Conservation (phyloP, 2,888 invertebrate species). For the Microplitis manilae region DNA sequence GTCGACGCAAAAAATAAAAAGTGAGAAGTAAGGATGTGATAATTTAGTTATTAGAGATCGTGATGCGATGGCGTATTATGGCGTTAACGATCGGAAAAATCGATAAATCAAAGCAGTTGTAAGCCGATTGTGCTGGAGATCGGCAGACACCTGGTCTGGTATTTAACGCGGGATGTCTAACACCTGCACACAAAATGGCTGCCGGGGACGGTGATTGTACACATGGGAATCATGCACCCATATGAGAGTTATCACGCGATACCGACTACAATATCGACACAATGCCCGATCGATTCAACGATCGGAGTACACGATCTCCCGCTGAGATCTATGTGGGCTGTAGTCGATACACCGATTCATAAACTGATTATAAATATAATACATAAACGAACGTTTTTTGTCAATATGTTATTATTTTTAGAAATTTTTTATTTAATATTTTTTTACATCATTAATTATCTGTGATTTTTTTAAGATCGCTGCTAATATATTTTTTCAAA, state of each 20-base stretch:
- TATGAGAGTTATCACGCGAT: conserved; percentile 39
- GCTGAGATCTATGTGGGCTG: conserved; percentile 67
- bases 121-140: neutral
- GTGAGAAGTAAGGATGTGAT: neutral
- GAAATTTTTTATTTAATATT: neutral
- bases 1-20: neutral
- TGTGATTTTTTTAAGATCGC: no score
- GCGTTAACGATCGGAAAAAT: neutral
- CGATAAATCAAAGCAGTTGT: neutral
- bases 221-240: neutral
- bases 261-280: conserved; percentile 38
- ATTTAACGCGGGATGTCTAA: neutral
- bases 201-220: neutral
- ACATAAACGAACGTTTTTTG: no score
- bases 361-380: no score
- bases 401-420: neutral
- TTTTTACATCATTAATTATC: no score
- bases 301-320: conserved; percentile 67
- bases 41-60: neutral
- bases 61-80: neutral
- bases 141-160: neutral
- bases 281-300: conserved; percentile 58
- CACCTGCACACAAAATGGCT: neutral
- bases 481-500: no score
- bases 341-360: conserved; percentile 38